Evolutionary conservation across 2,113 vertebrate genomes (phyloP), one percentile per base, ranked within the genome.

Genomic region (Panthera leo): DNA sequence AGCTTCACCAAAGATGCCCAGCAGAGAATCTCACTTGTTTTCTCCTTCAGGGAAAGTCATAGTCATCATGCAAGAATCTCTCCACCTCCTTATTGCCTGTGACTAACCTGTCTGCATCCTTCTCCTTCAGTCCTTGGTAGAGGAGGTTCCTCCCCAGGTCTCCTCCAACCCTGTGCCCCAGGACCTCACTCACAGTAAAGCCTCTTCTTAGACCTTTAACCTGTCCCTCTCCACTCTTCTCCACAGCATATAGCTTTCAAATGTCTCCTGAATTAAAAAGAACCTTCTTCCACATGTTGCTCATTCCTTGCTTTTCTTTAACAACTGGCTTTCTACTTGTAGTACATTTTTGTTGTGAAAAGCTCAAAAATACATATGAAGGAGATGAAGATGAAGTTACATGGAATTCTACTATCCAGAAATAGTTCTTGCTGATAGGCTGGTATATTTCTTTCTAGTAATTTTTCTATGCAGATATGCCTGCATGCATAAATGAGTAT

Each of bases 251-350:
- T 23, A 94, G 34, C 31, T 78, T 96, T 58, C 55, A 88, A 34
- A 96, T 10, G 21, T 71, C n/a, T 79, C 78, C 85, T 82, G n/a
- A 25, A 25, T 45, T 70, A 63, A 89, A 71, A 55, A 88, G 84
- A 70, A 70, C 18, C 34, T 15, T n/a, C 42, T 91, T 85, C 48
- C 31, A 67, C 14, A 1, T 86, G 27, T 65, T 83, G 14, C 73
- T 51, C 63, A 16, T 48, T 85, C 51, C 73, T 93, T 93, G 53
- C 27, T 83, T 86, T 80, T 73, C 39, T 68, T 83, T 68, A 92
- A 58, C 23, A 95, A 82, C 9, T 14, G 93, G 36, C 31, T 85
- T 79, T 92, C 86, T 85, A 94, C 83, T 94, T 93, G 29, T 61
- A 94, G 18, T 71, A 87, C 19, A 83, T 53, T 88, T 27, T 90